Conservation (phyloP, 92 coral and sea anemone genomes). For the Paramuricea clavata region DNA sequence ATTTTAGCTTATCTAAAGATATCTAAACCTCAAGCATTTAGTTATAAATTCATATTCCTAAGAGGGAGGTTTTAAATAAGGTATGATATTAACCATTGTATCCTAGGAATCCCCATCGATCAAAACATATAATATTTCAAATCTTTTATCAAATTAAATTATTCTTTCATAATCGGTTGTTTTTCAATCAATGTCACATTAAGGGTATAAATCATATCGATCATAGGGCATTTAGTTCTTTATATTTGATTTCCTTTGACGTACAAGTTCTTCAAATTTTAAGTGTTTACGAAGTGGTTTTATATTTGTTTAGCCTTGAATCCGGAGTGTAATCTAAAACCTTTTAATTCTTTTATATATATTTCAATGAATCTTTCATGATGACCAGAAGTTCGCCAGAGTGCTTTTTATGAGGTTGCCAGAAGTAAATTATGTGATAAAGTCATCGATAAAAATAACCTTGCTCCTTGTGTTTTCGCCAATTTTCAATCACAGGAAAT, state of each 20-base stretch:
- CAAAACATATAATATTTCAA: background rate
- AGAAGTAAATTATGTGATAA: background rate
- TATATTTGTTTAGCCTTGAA: conserved; percentile 1
- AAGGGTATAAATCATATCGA: conserved; percentile 4
- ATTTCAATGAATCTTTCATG: background rate
- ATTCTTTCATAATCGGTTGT: background rate
- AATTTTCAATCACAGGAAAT: background rate
- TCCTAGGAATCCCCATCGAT: conserved; percentile 2
- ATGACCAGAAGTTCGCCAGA: background rate
- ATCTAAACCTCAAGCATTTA: too few relatives aligned
- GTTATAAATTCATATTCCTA: too few relatives aligned
- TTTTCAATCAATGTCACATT: conserved; percentile 5
- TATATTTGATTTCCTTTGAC: conserved; percentile 22
- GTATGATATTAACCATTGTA: background rate
- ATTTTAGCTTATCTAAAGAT: too few relatives aligned
- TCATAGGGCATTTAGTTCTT: conserved; percentile 15
- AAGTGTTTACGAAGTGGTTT: conserved; percentile 31
- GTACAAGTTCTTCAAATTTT: background rate
- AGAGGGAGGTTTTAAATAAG: background rate
- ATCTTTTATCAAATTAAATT: background rate
- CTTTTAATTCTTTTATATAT: background rate
- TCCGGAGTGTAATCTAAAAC: background rate
- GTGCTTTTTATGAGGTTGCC: background rate
- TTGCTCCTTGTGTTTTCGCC: background rate
- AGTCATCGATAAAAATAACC: background rate